These are phyloP conservation scores for Phania funesta DNA, from an alignment of 2,888 invertebrate genomes.

Conservation along the genomic window DNA sequence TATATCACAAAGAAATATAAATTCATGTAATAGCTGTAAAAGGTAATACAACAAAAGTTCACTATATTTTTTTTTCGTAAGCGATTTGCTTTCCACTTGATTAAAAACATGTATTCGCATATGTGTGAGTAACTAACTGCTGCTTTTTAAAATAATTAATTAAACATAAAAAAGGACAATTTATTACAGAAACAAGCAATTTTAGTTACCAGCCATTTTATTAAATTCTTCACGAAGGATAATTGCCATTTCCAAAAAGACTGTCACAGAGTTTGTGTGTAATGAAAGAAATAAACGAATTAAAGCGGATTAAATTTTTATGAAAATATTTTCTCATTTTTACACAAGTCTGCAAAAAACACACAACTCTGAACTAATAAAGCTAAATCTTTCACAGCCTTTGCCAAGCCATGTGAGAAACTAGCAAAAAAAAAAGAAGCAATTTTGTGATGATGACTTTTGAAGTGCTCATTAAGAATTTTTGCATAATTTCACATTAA, in stretches of 20 bases:
- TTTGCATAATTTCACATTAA: slow-evolving; percentile 66
- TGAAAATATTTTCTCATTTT: slow-evolving; percentile 13
- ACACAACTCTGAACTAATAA: slow-evolving; percentile 22
- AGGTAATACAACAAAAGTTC: no score
- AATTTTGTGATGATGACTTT: slow-evolving; percentile 52
- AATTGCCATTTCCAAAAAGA: slow-evolving; percentile 47
- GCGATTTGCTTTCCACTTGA: no score
- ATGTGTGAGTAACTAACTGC: neutral
- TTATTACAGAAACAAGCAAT: neutral
- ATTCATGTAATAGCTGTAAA: no score
- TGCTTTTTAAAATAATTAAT: slow-evolving; percentile 7
- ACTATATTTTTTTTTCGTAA: no score
- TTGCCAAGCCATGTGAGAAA: slow-evolving; percentile 49
- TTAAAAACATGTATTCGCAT: neutral
- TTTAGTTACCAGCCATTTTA: slow-evolving; percentile 12
- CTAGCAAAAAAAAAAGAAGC: slow-evolving; percentile 23
- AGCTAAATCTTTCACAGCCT: slow-evolving; percentile 46
- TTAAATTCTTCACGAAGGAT: slow-evolving; percentile 15
- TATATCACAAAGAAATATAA: no score
- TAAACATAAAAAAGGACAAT: slow-evolving; percentile 10
- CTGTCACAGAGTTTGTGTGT: neutral
- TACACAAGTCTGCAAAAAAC: neutral
- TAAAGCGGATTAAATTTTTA: slow-evolving; percentile 10
- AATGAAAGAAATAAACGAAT: neutral
- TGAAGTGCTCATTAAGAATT: slow-evolving; percentile 65